Evolutionary conservation across 1,140 invertebrate species (phyloP).

Genomic region (Trichoplusia ni): DNA sequence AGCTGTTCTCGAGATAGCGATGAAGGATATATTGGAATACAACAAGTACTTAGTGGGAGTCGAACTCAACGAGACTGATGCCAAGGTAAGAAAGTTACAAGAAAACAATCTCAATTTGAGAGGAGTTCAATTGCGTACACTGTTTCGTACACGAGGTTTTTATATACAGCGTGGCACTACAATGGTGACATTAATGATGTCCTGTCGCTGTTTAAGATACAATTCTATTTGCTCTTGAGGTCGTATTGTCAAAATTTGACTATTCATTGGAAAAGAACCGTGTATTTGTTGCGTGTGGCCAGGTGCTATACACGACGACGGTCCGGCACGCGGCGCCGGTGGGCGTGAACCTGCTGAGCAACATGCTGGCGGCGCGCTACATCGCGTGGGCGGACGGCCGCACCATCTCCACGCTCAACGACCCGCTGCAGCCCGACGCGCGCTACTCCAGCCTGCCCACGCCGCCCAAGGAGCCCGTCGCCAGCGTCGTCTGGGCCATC

Average conservation of each 20-base stretch:
- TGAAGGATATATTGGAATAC: conserved; percentile 46
- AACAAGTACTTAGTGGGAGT: conserved; percentile 60
- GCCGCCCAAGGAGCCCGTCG: conserved; percentile 26
- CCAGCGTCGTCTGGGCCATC: conserved; percentile 34
- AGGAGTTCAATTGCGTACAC: too few relatives aligned
- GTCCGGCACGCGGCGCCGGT: conserved; percentile 85
- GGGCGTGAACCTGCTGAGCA: conserved; percentile 82
- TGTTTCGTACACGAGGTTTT: too few relatives aligned
- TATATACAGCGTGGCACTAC: too few relatives aligned
- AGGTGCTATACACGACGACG: conserved; percentile 79
- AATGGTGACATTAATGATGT: background rate
- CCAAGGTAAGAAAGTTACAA: conserved; percentile 60
- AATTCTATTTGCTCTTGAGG: too few relatives aligned
- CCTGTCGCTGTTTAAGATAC: background rate
- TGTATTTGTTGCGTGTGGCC: background rate
- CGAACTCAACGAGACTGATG: conserved; percentile 68
- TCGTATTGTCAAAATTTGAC: too few relatives aligned
- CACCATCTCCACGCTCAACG: conserved; percentile 76
- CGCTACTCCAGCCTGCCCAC: background rate
- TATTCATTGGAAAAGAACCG: too few relatives aligned
- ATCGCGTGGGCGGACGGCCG: conserved; percentile 67
- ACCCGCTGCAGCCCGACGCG: background rate
- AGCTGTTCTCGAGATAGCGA: conserved; percentile 48
- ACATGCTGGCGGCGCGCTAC: conserved; percentile 78
- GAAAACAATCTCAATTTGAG: too few relatives aligned